Base-by-base conservation (phyloP, 2,888 invertebrate species). In the Pammene aurita region DNA sequence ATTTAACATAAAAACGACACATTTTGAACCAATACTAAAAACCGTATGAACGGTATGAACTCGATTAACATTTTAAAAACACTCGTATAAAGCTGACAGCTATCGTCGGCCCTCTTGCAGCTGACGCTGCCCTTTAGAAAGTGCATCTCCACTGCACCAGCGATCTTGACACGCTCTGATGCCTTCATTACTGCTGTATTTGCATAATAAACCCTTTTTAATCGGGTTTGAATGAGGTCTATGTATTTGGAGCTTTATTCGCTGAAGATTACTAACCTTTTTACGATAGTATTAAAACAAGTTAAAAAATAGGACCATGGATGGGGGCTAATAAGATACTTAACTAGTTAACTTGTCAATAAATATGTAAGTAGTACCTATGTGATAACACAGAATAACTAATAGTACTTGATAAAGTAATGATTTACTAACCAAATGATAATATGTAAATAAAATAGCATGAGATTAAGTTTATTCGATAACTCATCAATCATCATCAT, bases 51-150 rank as follows among this genome's bases (percentile, higher is more conserved):
- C 26, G 16, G 48, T 61, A 56, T 41, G 14, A 56, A 41, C 50
- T 13, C 46, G 6, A 64, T 64, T 64, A 56, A 34, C 67, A 50
- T 62, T 41, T 44, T 52, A 34, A 35, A 68, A 58, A 13, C 52
- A 38, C 14, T 16, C 14, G 14, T 18, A 50, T 38, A 54, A 69
- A 69, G 38, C 44, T n/a, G 58, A 34, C 10, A 71, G 57, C 50
- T 11, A 68, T 72, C 73, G 73, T 72, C 74, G 76, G 76, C 46
- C 75, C 74, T 73, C 70, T 75, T 71, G 66, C 80, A 80, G 77
- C 80, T 80, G 80, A 74, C 74, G 71, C 63, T 68, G 72, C 71
- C 69, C 70, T 73, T 77, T 76, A 70, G 74, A 77, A 76, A 76
- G 73, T 75, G 74, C 72, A 72, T 71, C 14, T 55, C 16, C 4